phyloP scores from a whole-genome alignment of 64 coral and sea anemone genomes.

The Cladopsammia gracilis region DNA sequence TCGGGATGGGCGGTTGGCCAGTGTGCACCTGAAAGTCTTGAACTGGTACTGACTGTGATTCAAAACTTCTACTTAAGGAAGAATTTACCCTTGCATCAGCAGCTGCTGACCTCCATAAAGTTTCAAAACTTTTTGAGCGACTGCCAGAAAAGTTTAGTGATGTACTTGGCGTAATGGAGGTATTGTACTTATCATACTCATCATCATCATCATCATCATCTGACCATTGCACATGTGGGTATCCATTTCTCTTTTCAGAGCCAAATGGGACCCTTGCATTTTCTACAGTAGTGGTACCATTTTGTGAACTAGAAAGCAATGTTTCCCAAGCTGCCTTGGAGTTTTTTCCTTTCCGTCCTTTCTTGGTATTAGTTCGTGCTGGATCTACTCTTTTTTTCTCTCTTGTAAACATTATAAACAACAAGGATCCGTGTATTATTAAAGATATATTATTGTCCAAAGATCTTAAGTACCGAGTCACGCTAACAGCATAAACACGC shows the following conservation, averaged over 20 bases:
- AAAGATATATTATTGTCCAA: too few relatives aligned
- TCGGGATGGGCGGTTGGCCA: constrained; percentile 75
- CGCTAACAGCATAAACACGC: background rate
- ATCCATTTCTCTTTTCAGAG: constrained; percentile 10
- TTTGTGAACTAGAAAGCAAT: constrained; percentile 17
- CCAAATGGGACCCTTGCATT: background rate
- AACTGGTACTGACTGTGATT: constrained; percentile 4
- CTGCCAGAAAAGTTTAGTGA: constrained; percentile 74
- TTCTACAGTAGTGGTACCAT: background rate
- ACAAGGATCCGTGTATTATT: too few relatives aligned
- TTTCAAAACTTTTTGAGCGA: constrained; percentile 66
- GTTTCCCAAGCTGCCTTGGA: constrained; percentile 75
- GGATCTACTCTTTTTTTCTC: constrained; percentile 66
- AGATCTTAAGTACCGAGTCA: background rate
- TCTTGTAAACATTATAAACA: constrained; percentile 68
- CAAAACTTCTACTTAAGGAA: constrained; percentile 57
- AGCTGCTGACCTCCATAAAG: constrained; percentile 49
- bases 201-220: constrained; percentile 54
- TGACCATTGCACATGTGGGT: background rate
- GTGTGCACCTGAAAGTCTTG: constrained; percentile 68
- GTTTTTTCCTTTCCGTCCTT: constrained; percentile 41
- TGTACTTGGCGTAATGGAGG: constrained; percentile 66
- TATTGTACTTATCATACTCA: constrained; percentile 68
- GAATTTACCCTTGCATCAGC: background rate
- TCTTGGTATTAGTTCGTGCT: constrained; percentile 29